A percentile compares a stretch with the other conserved stretches of the same genome.
Evolutionary conservation across 2,888 invertebrate genomes (phyloP).

Genomic region (Apamea monoglypha): DNA sequence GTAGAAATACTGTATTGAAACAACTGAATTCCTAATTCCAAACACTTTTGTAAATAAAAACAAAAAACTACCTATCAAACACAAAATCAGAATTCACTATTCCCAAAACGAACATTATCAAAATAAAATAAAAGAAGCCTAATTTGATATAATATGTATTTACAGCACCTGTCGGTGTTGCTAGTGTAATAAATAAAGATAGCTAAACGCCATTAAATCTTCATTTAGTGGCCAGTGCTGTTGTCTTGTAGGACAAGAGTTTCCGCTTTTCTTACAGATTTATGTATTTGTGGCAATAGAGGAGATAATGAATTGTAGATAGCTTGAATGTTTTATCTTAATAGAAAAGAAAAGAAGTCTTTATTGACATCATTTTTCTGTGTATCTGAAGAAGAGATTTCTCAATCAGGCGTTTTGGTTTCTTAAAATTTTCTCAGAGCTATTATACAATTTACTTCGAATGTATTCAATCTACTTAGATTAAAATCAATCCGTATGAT

Average conservation of each 20-base stretch:
- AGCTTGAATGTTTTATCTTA: constrained; percentile 1
- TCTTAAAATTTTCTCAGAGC: too few relatives aligned
- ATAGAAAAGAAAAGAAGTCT: not conserved
- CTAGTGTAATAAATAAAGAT: constrained; percentile 66
- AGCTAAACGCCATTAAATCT: constrained; percentile 67
- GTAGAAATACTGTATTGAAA: not conserved
- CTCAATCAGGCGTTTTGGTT: too few relatives aligned
- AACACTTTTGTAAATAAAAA: not conserved
- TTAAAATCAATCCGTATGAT: too few relatives aligned
- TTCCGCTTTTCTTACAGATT: constrained; percentile 63
- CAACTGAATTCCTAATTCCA: too few relatives aligned
- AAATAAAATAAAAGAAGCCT: constrained; percentile 43
- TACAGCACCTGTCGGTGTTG: constrained; percentile 56
- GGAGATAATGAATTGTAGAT: constrained; percentile 31
- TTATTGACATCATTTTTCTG: too few relatives aligned
- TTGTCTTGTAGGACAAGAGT: constrained; percentile 57
- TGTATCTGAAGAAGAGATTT: too few relatives aligned
- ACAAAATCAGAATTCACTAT: constrained; percentile 15
- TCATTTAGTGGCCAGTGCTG: constrained; percentile 62
- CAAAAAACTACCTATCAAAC: not conserved
- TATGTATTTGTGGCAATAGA: constrained; percentile 52
- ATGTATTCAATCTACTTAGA: too few relatives aligned
- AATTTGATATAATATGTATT: constrained; percentile 64
- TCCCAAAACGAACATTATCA: constrained; percentile 30
- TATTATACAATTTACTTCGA: too few relatives aligned